Evolutionary conservation across 2,888 invertebrate genomes (phyloP).

Genomic region (Drosophila formosana): DNA sequence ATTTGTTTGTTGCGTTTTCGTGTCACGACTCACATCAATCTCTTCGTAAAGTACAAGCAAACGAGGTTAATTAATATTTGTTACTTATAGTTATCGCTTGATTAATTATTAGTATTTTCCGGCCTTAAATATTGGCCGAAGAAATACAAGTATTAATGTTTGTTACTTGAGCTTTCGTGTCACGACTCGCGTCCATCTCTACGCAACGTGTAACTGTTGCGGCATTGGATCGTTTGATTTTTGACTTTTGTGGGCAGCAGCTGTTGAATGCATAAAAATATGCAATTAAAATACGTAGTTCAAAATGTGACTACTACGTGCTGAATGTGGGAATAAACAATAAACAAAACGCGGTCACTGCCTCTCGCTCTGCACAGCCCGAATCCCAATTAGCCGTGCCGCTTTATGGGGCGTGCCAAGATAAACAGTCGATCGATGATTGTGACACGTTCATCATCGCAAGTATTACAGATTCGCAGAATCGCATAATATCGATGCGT

Average conservation of each 20-base stretch:
- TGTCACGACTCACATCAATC: no score
- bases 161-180: background rate
- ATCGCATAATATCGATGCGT: constrained; percentile 32
- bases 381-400: constrained; percentile 25
- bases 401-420: constrained; percentile 16
- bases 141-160: no score
- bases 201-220: constrained; percentile 13
- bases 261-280: constrained; percentile 42
- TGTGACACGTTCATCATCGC: constrained; percentile 33
- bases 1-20: no score
- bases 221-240: constrained; percentile 35
- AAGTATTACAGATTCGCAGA: background rate
- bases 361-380: constrained; percentile 15
- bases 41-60: no score
- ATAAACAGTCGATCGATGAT: constrained; percentile 9
- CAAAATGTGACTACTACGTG: constrained; percentile 57
- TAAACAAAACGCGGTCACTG: constrained; percentile 28
- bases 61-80: no score
- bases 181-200: constrained; percentile 19
- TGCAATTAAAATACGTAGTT: constrained; percentile 33
- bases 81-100: background rate
- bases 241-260: constrained; percentile 48
- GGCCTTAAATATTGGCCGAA: background rate
- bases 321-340: constrained; percentile 53
- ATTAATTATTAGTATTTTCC: background rate